A percentile compares a stretch with the other conserved stretches of the same genome.
Conservation (phyloP, 2,888 invertebrate genomes). For the Phytoseiulus persimilis region DNA sequence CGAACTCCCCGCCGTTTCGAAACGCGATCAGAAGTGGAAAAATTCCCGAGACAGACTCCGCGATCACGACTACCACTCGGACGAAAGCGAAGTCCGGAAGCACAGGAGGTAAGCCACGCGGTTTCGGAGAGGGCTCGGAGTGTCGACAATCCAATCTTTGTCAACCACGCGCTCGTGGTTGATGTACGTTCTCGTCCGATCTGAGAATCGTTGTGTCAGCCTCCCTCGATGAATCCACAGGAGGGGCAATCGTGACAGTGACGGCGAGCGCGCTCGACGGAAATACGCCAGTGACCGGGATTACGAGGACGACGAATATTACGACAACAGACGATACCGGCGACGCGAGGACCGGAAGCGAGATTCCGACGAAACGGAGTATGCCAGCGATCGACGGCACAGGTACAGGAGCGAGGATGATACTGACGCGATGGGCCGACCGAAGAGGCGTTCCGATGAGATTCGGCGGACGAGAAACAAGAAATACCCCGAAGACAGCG, state of each 20-base stretch:
- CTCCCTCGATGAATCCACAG: too few species aligned
- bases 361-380: slow-evolving; percentile 45
- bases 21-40: neutral
- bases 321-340: slow-evolving; percentile 46
- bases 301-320: slow-evolving; percentile 42
- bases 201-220: too few species aligned
- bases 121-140: too few species aligned
- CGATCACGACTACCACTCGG: slow-evolving; percentile 41
- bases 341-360: slow-evolving; percentile 46
- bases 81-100: slow-evolving; percentile 49
- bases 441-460: slow-evolving; percentile 11
- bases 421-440: neutral
- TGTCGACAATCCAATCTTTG: too few species aligned
- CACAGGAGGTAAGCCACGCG: slow-evolving; percentile 39
- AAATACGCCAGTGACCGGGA: slow-evolving; percentile 26
- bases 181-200: too few species aligned
- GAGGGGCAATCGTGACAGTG: slow-evolving; percentile 46
- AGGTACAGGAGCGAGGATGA: slow-evolving; percentile 25
- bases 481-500: slow-evolving; percentile 15
- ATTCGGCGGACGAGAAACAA: neutral
- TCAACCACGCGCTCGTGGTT: too few species aligned
- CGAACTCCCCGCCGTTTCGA: neutral
- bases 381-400: neutral
- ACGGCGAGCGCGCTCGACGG: slow-evolving; percentile 41
- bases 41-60: slow-evolving; percentile 42